A percentile compares a stretch with the other conserved stretches of the same genome.
Evolutionary conservation across 2,113 vertebrate species (phyloP).

Genomic region (Apteryx mantelli): DNA sequence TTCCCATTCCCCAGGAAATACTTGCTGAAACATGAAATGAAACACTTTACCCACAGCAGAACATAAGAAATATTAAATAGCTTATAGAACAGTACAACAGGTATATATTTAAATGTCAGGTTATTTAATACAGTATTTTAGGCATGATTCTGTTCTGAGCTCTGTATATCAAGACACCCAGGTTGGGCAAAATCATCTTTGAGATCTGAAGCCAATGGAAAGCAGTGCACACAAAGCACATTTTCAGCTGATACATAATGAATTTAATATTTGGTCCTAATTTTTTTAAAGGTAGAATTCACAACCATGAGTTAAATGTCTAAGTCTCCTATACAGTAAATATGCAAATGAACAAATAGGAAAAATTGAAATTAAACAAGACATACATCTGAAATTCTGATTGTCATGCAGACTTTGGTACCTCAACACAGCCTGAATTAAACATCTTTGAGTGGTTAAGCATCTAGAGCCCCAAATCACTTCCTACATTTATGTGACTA

Average conservation of each 20-base stretch:
- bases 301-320: background rate
- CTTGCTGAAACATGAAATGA: background rate
- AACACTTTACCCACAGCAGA: background rate
- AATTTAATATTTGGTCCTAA: accelerated
- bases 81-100: background rate
- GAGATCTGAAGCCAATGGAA: background rate
- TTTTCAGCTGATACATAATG: background rate
- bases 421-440: background rate
- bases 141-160: background rate
- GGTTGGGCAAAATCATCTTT: background rate
- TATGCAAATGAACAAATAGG: background rate
- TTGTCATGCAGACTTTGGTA: background rate
- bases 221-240: background rate
- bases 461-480: background rate
- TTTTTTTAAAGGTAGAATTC: background rate
- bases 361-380: background rate
- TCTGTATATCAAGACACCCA: background rate
- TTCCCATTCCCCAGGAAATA: background rate
- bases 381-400: background rate
- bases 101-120: background rate
- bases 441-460: background rate
- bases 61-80: conserved; percentile 11
- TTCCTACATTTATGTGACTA: background rate
- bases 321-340: background rate
- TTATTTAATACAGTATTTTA: background rate